These are phyloP conservation scores for Diuraphis noxia DNA, from an alignment of 1,140 invertebrate genomes.

Conservation along the genomic window DNA sequence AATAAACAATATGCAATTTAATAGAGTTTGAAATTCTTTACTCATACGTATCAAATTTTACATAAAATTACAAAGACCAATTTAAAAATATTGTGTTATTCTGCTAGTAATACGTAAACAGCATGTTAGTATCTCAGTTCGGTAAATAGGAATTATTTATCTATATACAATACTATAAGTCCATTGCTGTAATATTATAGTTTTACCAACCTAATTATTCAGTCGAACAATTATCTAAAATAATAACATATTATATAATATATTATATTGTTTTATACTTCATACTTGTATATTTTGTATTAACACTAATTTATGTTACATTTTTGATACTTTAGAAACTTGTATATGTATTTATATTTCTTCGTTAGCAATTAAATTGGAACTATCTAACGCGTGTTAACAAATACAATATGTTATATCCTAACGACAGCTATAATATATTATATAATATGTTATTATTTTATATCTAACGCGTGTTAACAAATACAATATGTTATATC, in stretches of 20 bases:
- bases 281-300: not conserved
- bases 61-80: not conserved
- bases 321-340: not conserved
- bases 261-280: not conserved
- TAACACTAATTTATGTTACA: not conserved
- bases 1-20: not conserved
- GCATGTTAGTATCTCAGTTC: not conserved
- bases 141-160: not conserved
- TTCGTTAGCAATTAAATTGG: not conserved
- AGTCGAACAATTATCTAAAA: not conserved
- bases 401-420: too few relatives aligned
- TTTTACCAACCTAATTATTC: not conserved
- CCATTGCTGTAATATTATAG: not conserved
- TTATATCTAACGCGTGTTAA: not conserved
- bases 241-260: too few relatives aligned
- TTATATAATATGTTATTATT: too few relatives aligned
- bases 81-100: not conserved
- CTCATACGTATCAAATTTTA: too few relatives aligned
- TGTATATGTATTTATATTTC: not conserved
- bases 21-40: not conserved
- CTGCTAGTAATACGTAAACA: not conserved
- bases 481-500: not conserved
- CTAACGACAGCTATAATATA: too few relatives aligned
- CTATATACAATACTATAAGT: not conserved
- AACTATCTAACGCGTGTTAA: not conserved